Base-by-base conservation (phyloP, 2,888 invertebrate species). In the Dilophus febrilis region DNA sequence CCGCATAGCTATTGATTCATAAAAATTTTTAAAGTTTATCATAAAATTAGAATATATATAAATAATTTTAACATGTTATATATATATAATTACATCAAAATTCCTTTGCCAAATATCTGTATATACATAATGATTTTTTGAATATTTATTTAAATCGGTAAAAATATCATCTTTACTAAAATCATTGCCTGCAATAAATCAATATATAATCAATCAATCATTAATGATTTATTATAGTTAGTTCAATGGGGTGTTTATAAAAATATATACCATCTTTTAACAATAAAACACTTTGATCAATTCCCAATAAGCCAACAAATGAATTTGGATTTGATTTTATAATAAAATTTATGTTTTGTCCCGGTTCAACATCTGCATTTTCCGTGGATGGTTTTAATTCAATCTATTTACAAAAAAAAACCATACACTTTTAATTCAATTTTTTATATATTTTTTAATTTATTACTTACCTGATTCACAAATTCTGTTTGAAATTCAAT, bases 271-370 rank as follows among this genome's bases (percentile, higher is more conserved):
- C 47, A 13, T 71, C 67, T 53, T 77, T 77, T 11, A 88, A 62
- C 10, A 80, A 56, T 5, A 79, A 57, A 3, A 84, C 82, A 54
- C 81, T 79, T 57, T 87, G 78, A 60, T 95, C 94, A 8, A 87
- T 78, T 0, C 87, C 94, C 46, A 94, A 65, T 8, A 95, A 62
- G 3, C 87, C 90, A 13, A 91, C 79, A 50, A 78, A 77, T 0
- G 94, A 87, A 50, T 87, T 81, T 0, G 87, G 77, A 55, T 82
- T 84, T 1, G 92, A 80, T 19, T 71, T 67, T 12, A 94, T 74
- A 4, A 73, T 69, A 10, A 95, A 64, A 47, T 84, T 78, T 1
- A 92, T 74, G 42, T 77, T 70, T 22, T 77, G 72, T 39, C 83
- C 83, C 1, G 91, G 91, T n/a, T n/a, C n/a, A n/a, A n/a, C n/a